Base-by-base conservation (phyloP, 1,140 invertebrate genomes). In the Mesaphorura yosii region DNA sequence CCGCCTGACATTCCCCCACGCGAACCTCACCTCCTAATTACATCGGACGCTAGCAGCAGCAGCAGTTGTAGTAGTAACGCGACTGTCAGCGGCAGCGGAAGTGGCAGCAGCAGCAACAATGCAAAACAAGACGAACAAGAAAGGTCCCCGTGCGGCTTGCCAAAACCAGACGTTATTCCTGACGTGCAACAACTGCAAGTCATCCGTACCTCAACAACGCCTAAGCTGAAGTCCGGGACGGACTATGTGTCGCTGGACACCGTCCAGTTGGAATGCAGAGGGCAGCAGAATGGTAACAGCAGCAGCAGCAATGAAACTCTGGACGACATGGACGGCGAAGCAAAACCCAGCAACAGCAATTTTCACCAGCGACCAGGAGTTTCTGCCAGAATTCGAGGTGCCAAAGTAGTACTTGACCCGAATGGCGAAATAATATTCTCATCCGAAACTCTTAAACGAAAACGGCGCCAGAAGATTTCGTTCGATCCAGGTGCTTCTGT, bases 381-480 rank as follows among this genome's bases (percentile, higher is more conserved):
- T 15, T 59, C 57, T 39, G 51, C 26, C 1, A 57, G 47, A 19
- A 15, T 53, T 5, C 38, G 55, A 12, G 84, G 85, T 20, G 85
- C 85, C 6, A 76, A 85, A 64, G 87, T 90, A 1, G 87, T 82
- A 14, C 68, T 91, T 27, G 85, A 90, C 68, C 82, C 88, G 1
- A 83, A 88, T 63, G 88, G 88, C 15, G 86, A 86, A 74, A 85
- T 91, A 40, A 82, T 92, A 38, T 92, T 86, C 67, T 84, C 84
- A 51, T 91, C 87, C 1, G 88, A 91, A 62, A 90, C 86, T 66
- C 69, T 91, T 49, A 81, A 80, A 66, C 74, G 64, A 75, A 82
- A 65, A 28, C 41, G 55, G 12, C 50, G 52, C 20, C 61, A 48
- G 85, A 88, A 73, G 80, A 82, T 45, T 77, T 83, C 12, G 20